Evolutionary conservation across 2,888 invertebrate genomes (phyloP).

Genomic region (Heteropelma amictum): DNA sequence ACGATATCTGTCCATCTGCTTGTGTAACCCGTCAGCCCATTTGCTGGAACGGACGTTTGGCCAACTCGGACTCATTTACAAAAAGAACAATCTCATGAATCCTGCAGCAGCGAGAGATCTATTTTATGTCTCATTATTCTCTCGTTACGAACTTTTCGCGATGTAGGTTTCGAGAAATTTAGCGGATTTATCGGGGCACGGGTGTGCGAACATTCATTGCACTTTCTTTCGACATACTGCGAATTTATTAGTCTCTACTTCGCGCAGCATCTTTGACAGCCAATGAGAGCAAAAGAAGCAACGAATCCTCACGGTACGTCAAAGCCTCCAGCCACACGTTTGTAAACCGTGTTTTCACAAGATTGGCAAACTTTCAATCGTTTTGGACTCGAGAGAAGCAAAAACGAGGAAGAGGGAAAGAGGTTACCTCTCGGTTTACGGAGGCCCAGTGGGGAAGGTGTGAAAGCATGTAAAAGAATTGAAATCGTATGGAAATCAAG

Average conservation of each 20-base stretch:
- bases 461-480: slow-evolving; percentile 12
- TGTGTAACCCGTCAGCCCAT: slow-evolving; percentile 13
- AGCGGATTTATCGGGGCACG: no score
- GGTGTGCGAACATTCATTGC: no score
- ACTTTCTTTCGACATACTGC: neutral
- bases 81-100: slow-evolving; percentile 48
- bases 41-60: slow-evolving; percentile 38
- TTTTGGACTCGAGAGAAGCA: neutral
- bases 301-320: no score
- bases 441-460: neutral
- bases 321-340: no score
- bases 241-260: no score
- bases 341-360: slow-evolving; percentile 16
- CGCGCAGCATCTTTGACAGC: no score
- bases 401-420: neutral
- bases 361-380: slow-evolving; percentile 32
- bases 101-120: slow-evolving; percentile 19
- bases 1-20: slow-evolving; percentile 30
- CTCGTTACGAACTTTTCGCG: neutral
- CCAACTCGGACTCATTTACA: slow-evolving; percentile 15
- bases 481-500: neutral
- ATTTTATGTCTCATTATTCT: neutral
- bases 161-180: no score
- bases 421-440: neutral
- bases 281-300: neutral